These are phyloP conservation scores for Sander lucioperca DNA, from an alignment of 2,113 vertebrate genomes.

Conservation along the genomic window DNA sequence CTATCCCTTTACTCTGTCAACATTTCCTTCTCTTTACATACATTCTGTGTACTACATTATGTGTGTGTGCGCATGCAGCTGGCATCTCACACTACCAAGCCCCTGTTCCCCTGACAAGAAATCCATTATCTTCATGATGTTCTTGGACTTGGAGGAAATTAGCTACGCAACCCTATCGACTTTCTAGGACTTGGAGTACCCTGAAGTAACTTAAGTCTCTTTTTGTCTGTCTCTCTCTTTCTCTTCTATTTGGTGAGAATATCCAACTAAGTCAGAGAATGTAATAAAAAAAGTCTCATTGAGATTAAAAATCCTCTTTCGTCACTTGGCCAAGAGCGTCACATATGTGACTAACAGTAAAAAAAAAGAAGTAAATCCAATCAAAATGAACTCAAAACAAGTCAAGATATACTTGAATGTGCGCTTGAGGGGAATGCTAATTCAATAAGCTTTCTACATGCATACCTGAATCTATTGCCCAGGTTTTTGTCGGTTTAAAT, in stretches of 20 bases:
- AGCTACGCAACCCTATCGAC: slow-evolving; percentile 59
- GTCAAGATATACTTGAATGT: too few relatives aligned
- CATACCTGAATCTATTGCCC: neutral
- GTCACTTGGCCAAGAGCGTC: neutral
- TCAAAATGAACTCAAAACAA: neutral
- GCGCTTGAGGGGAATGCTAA: neutral
- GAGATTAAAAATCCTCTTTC: slow-evolving; percentile 9
- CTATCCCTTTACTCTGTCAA: slow-evolving; percentile 8
- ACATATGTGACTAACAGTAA: slow-evolving; percentile 3
- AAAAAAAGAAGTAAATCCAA: neutral
- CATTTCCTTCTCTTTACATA: slow-evolving; percentile 24
- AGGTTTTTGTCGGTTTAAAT: neutral
- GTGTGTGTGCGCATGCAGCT: neutral
- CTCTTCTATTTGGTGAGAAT: slow-evolving; percentile 19
- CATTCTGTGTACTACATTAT: neutral
- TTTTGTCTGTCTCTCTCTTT: slow-evolving; percentile 1
- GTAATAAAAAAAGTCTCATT: slow-evolving; percentile 5
- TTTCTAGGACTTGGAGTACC: slow-evolving; percentile 40
- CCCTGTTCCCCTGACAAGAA: slow-evolving; percentile 59
- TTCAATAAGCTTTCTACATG: neutral
- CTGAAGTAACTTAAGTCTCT: slow-evolving; percentile 46
- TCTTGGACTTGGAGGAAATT: slow-evolving; percentile 67
- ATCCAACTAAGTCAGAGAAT: slow-evolving; percentile 12
- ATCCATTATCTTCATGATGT: slow-evolving; percentile 71
- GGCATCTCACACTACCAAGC: slow-evolving; percentile 37